Conservation (phyloP, 1,140 invertebrate genomes). For the Apis florea region DNA sequence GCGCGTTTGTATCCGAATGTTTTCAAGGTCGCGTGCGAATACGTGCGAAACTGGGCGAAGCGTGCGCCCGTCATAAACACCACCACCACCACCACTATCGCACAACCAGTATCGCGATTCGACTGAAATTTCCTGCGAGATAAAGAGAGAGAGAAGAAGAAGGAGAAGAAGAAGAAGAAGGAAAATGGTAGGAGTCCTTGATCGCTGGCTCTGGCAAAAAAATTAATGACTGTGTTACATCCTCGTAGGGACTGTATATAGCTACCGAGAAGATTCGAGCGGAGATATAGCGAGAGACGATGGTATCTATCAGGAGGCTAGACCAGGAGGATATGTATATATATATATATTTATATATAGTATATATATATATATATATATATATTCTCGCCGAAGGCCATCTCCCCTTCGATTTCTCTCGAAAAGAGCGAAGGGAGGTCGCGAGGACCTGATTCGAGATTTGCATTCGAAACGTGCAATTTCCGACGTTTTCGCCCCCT, state of each 20-base stretch:
- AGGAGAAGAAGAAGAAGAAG: not conserved
- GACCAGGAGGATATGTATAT: no score
- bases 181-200: not conserved
- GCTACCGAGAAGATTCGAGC: slow-evolving; percentile 10
- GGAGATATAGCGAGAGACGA: not conserved
- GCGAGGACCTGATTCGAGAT: slow-evolving; percentile 52
- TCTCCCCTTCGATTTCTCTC: no score
- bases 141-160: not conserved
- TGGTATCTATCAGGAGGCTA: no score
- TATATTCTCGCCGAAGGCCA: no score
- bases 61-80: not conserved
- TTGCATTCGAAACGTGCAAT: slow-evolving; percentile 77
- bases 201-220: not conserved
- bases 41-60: not conserved
- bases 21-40: slow-evolving; percentile 34
- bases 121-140: not conserved
- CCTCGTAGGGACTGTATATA: not conserved
- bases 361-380: no score
- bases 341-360: no score
- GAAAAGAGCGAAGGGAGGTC: slow-evolving; percentile 14
- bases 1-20: slow-evolving; percentile 27
- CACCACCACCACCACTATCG: not conserved
- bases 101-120: no score
- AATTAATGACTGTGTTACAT: slow-evolving; percentile 44
- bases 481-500: slow-evolving; percentile 67